phyloP scores from a whole-genome alignment of 2,797 vertebrate genomes.

The Perodicticus potto region DNA sequence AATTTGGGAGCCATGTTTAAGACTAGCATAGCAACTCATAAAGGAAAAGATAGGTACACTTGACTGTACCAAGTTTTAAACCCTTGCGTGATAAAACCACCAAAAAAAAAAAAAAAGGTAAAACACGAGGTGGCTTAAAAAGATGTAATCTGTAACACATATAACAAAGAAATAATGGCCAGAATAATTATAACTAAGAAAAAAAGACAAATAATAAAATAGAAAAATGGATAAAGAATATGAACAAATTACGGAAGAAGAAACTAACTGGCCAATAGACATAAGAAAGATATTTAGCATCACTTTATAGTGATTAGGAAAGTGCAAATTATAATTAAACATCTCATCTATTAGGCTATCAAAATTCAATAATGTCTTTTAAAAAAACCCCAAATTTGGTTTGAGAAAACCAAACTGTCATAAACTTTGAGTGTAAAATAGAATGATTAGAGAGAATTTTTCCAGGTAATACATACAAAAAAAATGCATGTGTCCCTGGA shows the following conservation, averaged over 20 bases:
- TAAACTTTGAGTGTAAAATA: background rate
- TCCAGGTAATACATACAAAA: background rate
- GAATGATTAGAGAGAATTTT: background rate
- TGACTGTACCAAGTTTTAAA: conserved; percentile 26
- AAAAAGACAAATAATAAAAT: background rate
- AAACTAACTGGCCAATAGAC: background rate
- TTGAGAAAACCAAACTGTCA: background rate
- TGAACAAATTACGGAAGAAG: background rate
- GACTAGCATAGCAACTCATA: background rate
- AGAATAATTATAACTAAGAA: conserved; percentile 16
- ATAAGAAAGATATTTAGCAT: background rate
- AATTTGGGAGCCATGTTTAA: background rate
- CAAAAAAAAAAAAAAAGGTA: background rate
- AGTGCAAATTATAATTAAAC: conserved; percentile 37
- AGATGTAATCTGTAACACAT: background rate
- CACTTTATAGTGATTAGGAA: background rate
- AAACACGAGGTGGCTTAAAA: background rate
- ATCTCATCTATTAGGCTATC: background rate
- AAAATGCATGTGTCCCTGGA: background rate
- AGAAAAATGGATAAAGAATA: background rate
- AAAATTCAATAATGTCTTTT: background rate
- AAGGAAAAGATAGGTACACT: conserved; percentile 7
- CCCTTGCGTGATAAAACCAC: background rate
- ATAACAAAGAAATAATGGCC: background rate
- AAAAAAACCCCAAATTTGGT: background rate